Evolutionary conservation across 2,888 invertebrate species (phyloP).

Genomic region (Dicyrtomina minuta): DNA sequence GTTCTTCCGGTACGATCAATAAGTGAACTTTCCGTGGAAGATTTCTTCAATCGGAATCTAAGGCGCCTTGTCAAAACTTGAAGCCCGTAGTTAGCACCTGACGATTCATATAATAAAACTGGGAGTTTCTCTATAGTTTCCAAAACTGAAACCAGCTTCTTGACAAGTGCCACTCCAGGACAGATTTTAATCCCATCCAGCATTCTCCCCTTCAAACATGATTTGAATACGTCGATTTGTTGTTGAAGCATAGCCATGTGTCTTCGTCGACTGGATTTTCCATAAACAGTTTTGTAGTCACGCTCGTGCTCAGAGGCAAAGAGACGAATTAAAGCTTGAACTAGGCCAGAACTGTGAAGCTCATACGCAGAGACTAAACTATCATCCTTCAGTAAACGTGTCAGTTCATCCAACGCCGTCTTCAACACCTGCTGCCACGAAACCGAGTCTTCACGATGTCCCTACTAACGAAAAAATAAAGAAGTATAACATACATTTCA

Average conservation of each 20-base stretch:
- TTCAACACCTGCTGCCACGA: slow-evolving; percentile 76
- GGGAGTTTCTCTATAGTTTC: slow-evolving; percentile 96
- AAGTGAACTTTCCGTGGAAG: slow-evolving; percentile 74
- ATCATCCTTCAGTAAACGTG: slow-evolving; percentile 80
- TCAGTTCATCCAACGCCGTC: slow-evolving; percentile 76
- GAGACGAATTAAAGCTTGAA: slow-evolving; percentile 70
- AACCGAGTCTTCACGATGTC: slow-evolving; percentile 52
- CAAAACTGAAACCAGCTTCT: slow-evolving; percentile 88
- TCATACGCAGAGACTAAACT: slow-evolving; percentile 94
- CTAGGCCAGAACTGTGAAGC: slow-evolving; percentile 90
- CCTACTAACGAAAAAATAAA: slow-evolving; percentile 8
- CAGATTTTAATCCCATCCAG: slow-evolving; percentile 46
- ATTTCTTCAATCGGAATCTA: slow-evolving; percentile 86
- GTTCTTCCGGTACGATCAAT: slow-evolving; percentile 88
- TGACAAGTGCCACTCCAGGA: slow-evolving; percentile 68
- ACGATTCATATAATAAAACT: slow-evolving; percentile 87
- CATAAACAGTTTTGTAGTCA: slow-evolving; percentile 46
- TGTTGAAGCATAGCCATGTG: slow-evolving; percentile 53
- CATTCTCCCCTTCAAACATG: slow-evolving; percentile 43
- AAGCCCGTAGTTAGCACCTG: slow-evolving; percentile 79
- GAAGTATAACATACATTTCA: no score
- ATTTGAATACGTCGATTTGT: slow-evolving; percentile 50
- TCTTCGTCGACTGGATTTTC: slow-evolving; percentile 50
- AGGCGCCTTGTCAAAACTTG: slow-evolving; percentile 83
- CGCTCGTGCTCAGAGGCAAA: slow-evolving; percentile 51